Base-by-base conservation (phyloP, 2,888 invertebrate genomes). In the Helleia helle region DNA sequence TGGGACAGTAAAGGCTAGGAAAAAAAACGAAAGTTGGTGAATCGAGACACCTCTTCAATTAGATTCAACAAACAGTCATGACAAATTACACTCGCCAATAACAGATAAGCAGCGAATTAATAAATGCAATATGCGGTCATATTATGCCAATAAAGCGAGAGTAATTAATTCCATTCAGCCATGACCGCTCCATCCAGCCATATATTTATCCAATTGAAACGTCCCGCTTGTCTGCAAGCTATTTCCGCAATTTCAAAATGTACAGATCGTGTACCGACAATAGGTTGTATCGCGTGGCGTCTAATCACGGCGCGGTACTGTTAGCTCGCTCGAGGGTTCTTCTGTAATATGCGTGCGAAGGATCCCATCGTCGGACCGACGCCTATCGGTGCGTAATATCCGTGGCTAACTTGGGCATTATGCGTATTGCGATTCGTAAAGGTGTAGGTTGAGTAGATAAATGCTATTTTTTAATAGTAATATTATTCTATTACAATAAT, bases 221-320 rank as follows among this genome's bases (percentile, higher is more conserved):
- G 79, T 81, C 79, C 75, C 76, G 74, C 65, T 65, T 74, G 76
- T 71, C 76, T 76, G 77, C 74, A 59, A 72, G 72, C 72, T 74
- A 79, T 81, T 83, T 83, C 81, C 83, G 79, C 79, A 80, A 80
- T 83, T 77, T 75, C 77, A 67, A 76, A 73, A 76, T 72, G 75
- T 71, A 74, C 70, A 72, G 74, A 83, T 81, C 76, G 79, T 80
- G 80, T 75, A 70, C 79, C 72, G 81, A 83, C 83, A 83, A 83
- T 81, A 63, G 77, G 65, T 71, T 64, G 74, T 80, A 83, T 83
- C 79, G 79, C 76, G 77, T 75, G 77, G 72, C 75, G 84, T 80
- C 81, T 84, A 84, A 84, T 83, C 83, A 80, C 72, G 71, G 68
- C 62, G 66, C 60, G 64, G 67, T 83, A 80, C 80, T 73, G 79